A percentile compares a stretch with the other conserved stretches of the same genome.
Conservation (phyloP, 2,888 invertebrate species). For the Rhagophthalmus giganteus region DNA sequence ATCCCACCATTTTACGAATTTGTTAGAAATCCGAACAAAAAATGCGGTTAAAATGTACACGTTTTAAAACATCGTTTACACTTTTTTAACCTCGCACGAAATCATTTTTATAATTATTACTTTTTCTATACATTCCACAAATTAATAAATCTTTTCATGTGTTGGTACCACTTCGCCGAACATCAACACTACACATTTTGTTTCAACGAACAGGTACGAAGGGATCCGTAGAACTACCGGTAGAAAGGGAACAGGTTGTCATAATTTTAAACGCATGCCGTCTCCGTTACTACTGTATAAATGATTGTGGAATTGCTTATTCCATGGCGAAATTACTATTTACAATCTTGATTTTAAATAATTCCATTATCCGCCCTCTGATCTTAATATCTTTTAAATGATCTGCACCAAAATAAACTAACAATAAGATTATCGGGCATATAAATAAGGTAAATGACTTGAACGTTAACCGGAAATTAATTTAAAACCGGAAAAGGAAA, state of each 20-base stretch:
- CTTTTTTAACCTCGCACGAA: conserved; percentile 24
- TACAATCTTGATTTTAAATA: no score
- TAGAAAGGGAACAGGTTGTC: conserved; percentile 51
- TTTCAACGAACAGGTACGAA: conserved; percentile 31
- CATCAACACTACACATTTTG: conserved; percentile 22
- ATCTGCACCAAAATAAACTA: no score
- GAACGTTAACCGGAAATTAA: no score
- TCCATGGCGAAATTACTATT: no score
- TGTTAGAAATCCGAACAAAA: conserved; percentile 36
- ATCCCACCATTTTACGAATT: conserved; percentile 39
- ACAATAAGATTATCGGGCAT: no score
- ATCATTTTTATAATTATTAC: conserved; percentile 15
- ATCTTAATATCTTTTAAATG: no score
- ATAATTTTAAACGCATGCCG: conserved; percentile 39
- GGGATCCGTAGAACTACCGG: conserved; percentile 43
- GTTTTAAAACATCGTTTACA: conserved; percentile 37
- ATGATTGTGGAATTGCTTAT: no score
- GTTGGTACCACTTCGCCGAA: conserved; percentile 12
- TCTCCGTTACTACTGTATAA: conserved; percentile 4
- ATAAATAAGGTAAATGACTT: no score
- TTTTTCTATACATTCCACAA: background rate
- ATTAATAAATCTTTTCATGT: conserved; percentile 4
- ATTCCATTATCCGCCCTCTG: no score
- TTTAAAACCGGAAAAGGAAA: no score
- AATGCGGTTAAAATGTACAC: conserved; percentile 38